Base-by-base conservation (phyloP, 1,140 invertebrate species). In the Zaprionus davidi region DNA sequence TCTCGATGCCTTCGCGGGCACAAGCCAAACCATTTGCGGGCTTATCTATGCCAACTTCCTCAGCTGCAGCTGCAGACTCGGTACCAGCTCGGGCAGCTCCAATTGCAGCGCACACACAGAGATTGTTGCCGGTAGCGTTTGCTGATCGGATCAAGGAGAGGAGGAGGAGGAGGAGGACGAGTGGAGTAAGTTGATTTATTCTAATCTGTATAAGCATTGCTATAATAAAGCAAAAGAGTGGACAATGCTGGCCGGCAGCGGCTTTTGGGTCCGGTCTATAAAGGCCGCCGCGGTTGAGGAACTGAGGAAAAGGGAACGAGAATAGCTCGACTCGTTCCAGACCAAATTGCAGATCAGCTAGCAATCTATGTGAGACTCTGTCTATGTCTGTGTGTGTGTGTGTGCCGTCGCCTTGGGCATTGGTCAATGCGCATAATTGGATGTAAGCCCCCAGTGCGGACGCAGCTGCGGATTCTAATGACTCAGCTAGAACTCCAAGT, bases 201-300 rank as follows among this genome's bases (percentile, higher is more conserved):
- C 84, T 87, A 87, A 87, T 87, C 84, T 87, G 84, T 87, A 88
- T 87, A 87, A 87, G 84, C 81, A 81, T 78, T 81, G 84, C 84
- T 79, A 81, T 88, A 88, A 87, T 87, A 87, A 87, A 87, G 84
- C 84, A 87, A 88, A 87, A 84, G 68, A 76, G 79, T 87, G 84
- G 84, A 87, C 84, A 87, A 88, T 87, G 81, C 72, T 70, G 38
- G 83, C 82, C 82, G 64, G 51, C 36, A 46, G 56, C 58, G 71
- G 78, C 84, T 78, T 58, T 87, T 69, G 74, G 60, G 57, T 68
- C 75, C 78, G 66, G 56, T n/a, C 51, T 41, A 38, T 24, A 56
- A 56, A 56, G 63, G 46, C 69, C 66, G 78, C 78, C 31, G 82
- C 78, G n/a, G 22, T 22, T 81, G 79, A 49, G 62, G 78, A 80